Evolutionary conservation across 1,140 invertebrate species (phyloP).

Genomic region (Brachionus asplanchnoidis): DNA sequence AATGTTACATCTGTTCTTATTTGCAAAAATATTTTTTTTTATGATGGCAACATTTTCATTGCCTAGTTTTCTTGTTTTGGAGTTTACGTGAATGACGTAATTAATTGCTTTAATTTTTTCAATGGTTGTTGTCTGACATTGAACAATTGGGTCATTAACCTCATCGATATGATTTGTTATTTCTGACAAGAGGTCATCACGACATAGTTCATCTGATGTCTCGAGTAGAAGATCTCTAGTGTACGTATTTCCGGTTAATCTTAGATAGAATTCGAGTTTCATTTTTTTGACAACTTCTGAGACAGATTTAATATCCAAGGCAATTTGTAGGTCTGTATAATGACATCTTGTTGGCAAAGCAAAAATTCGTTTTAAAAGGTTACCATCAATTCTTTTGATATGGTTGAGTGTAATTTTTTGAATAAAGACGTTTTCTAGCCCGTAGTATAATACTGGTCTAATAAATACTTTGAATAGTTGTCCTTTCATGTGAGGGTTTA

Average conservation of each 20-base stretch:
- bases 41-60: too few species aligned
- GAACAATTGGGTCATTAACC: background rate
- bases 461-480: background rate
- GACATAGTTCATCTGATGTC: background rate
- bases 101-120: background rate
- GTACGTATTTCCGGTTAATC: background rate
- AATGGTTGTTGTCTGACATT: background rate
- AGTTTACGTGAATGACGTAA: background rate
- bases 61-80: background rate
- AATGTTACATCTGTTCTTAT: background rate
- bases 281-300: background rate
- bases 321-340: background rate
- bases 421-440: background rate
- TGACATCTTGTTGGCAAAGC: background rate
- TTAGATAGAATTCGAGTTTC: background rate
- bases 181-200: background rate
- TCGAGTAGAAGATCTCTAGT: background rate
- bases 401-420: background rate
- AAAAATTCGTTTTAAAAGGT: background rate
- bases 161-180: background rate
- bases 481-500: background rate
- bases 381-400: background rate
- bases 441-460: background rate
- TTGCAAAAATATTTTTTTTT: background rate
- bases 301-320: background rate